Percentiles rank a stretch among this genome's conserved stretches.
phyloP scores from a whole-genome alignment of 2,797 vertebrate genomes.

The Pachyuromys duprasi region DNA sequence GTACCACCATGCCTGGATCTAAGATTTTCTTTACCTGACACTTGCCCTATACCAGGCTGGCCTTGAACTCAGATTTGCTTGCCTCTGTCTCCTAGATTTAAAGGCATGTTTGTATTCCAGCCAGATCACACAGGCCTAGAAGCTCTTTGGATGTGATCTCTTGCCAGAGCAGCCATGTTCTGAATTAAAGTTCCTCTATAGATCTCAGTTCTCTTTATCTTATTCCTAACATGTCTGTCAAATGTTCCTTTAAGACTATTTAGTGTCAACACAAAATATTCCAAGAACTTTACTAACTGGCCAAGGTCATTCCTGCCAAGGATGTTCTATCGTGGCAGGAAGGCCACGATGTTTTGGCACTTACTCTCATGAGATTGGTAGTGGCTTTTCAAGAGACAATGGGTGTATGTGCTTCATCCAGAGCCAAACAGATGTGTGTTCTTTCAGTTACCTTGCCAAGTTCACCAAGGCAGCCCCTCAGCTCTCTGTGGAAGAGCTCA shows the following conservation, averaged over 20 bases:
- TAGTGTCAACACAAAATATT: neutral
- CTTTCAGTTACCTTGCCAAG: constrained; percentile 81
- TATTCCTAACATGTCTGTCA: neutral
- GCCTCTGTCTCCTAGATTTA: too few species aligned
- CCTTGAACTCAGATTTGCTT: too few species aligned
- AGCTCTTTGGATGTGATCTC: too few species aligned
- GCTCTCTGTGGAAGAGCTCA: constrained; percentile 75
- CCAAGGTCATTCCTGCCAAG: neutral
- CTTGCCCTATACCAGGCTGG: too few species aligned
- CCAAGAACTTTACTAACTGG: constrained; percentile 3
- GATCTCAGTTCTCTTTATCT: neutral
- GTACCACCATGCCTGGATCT: too few species aligned
- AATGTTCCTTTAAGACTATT: constrained; percentile 37
- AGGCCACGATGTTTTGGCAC: neutral
- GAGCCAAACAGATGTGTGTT: neutral
- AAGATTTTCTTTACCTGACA: too few species aligned
- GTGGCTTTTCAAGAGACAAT: neutral
- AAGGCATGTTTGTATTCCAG: too few species aligned
- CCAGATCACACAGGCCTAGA: too few species aligned
- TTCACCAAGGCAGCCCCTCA: constrained; percentile 84
- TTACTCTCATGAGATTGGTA: neutral
- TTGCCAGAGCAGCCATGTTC: too few species aligned
- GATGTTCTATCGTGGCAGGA: neutral
- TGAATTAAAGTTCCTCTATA: too few species aligned
- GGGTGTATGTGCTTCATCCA: neutral